Evolutionary conservation across 2,113 vertebrate genomes (phyloP).

Genomic region (Panurus biarmicus): DNA sequence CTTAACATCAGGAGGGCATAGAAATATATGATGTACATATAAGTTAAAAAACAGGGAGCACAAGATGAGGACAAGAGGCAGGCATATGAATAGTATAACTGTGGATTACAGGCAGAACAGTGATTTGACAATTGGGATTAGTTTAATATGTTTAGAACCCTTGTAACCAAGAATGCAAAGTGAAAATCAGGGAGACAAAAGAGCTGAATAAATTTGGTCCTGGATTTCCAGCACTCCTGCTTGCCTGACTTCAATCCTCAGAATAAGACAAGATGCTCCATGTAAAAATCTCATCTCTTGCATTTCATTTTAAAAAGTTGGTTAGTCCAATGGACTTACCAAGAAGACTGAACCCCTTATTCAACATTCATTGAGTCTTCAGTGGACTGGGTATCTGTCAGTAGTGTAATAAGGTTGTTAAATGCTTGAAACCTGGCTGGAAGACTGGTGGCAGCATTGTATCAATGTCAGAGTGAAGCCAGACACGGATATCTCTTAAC

Average conservation of each 20-base stretch:
- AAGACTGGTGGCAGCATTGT: not conserved
- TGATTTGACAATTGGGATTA: not conserved
- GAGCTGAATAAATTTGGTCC: not conserved
- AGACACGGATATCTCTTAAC: not conserved
- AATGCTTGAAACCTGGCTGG: not conserved
- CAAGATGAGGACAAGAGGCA: not conserved
- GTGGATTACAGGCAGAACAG: not conserved
- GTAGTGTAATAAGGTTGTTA: not conserved
- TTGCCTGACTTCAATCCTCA: not conserved
- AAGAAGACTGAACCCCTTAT: not conserved
- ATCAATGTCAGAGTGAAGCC: not conserved
- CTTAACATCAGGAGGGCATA: not conserved
- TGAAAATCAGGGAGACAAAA: not conserved
- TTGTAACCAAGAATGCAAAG: not conserved
- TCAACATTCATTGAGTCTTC: not conserved
- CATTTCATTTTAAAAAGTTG: not conserved
- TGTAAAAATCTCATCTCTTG: not conserved
- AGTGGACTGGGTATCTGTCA: not conserved
- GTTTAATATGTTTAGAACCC: not conserved
- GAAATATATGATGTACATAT: not conserved
- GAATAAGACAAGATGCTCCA: not conserved
- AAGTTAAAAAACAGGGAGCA: not conserved
- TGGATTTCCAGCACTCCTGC: not conserved
- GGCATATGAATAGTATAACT: not conserved
- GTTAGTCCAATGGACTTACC: rapidly evolving